Evolutionary conservation across 2,888 invertebrate species (phyloP).

Genomic region (Caenorhabditis uteleia): DNA sequence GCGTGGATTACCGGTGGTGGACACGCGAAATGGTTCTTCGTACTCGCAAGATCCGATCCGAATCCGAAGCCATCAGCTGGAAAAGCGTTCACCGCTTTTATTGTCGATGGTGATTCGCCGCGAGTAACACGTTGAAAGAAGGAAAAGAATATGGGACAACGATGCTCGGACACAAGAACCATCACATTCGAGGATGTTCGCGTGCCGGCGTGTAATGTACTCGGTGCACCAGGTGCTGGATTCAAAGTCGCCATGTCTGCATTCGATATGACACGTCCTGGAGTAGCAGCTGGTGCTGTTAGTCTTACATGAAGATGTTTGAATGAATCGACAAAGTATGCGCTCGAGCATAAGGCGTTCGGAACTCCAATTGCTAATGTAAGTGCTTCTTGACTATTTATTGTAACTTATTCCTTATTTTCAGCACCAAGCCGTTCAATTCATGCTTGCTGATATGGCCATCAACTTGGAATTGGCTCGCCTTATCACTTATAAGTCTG

Average conservation of each 20-base stretch:
- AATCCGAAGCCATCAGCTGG: slow-evolving; percentile 87
- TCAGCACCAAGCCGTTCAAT: slow-evolving; percentile 82
- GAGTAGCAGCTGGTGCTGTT: slow-evolving; percentile 85
- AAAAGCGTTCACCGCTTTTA: slow-evolving; percentile 93
- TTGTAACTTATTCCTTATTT: too few species aligned
- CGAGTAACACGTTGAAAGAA: slow-evolving; percentile 88
- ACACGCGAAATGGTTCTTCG: slow-evolving; percentile 91
- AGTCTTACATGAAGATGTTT: slow-evolving; percentile 88
- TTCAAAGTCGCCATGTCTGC: slow-evolving; percentile 89
- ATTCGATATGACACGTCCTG: slow-evolving; percentile 84
- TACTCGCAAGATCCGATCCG: slow-evolving; percentile 86
- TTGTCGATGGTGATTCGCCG: slow-evolving; percentile 86
- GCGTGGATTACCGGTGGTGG: slow-evolving; percentile 88
- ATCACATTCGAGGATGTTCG: slow-evolving; percentile 95
- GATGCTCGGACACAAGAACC: slow-evolving; percentile 87
- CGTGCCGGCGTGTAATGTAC: slow-evolving; percentile 79
- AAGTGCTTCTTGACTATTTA: too few species aligned
- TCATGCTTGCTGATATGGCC: slow-evolving; percentile 93
- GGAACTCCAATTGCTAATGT: slow-evolving; percentile 77
- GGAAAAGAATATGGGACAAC: slow-evolving; percentile 95
- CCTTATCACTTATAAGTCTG: slow-evolving; percentile 83
- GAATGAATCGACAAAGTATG: slow-evolving; percentile 89
- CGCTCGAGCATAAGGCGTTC: slow-evolving; percentile 89
- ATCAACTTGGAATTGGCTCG: slow-evolving; percentile 86
- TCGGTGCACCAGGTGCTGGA: slow-evolving; percentile 45